Evolutionary conservation across 1,140 invertebrate species (phyloP).

Genomic region (Idris sp.): DNA sequence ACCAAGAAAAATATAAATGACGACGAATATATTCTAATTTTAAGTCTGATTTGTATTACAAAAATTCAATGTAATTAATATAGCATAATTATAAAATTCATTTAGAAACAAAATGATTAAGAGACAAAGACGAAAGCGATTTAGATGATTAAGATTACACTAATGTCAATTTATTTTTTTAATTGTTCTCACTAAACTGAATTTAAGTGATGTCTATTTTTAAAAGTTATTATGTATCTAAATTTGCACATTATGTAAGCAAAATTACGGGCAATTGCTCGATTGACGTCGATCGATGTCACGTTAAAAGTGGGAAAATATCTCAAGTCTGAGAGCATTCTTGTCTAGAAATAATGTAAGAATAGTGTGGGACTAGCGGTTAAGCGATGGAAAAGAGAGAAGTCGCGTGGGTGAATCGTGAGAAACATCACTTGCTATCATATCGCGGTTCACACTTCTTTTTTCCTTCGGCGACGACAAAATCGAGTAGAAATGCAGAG

Average conservation of each 20-base stretch:
- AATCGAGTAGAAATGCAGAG: conserved; percentile 66
- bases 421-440: conserved; percentile 72
- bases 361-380: conserved; percentile 49
- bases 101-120: too few relatives aligned
- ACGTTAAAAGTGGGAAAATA: conserved; percentile 58
- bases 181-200: too few relatives aligned
- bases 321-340: conserved; percentile 45
- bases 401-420: conserved; percentile 71
- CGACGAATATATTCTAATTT: too few relatives aligned
- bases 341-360: conserved; percentile 53
- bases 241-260: conserved; percentile 3
- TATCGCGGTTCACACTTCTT: conserved; percentile 73
- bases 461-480: conserved; percentile 69
- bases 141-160: too few relatives aligned
- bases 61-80: too few relatives aligned
- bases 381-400: conserved; percentile 56
- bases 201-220: too few relatives aligned
- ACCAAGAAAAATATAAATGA: too few relatives aligned
- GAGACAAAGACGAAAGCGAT: too few relatives aligned
- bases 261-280: conserved; percentile 36
- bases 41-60: too few relatives aligned
- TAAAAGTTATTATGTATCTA: too few relatives aligned
- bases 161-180: too few relatives aligned
- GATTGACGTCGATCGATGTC: conserved; percentile 50
- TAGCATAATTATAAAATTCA: too few relatives aligned